Evolutionary conservation across 2,888 invertebrate species (phyloP).

Genomic region (Latrodectus elegans): DNA sequence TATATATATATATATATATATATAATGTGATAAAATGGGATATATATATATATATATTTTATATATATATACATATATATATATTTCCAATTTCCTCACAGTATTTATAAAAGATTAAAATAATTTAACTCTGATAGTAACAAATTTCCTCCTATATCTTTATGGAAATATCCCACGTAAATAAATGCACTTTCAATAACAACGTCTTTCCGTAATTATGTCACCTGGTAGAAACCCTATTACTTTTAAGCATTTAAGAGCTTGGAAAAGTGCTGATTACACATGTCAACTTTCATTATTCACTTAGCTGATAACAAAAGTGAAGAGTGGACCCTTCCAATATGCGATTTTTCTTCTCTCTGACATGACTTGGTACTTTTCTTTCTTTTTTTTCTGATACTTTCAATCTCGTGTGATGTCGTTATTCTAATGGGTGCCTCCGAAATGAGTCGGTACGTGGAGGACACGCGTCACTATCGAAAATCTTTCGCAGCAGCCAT

Average conservation of each 20-base stretch:
- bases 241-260: slow-evolving; percentile 62
- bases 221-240: slow-evolving; percentile 45
- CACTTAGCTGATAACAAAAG: slow-evolving; percentile 54
- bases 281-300: slow-evolving; percentile 61
- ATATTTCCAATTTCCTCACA: too few relatives aligned
- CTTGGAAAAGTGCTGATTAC: slow-evolving; percentile 58
- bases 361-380: slow-evolving; percentile 19
- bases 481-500: too few relatives aligned
- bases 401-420: slow-evolving; percentile 4
- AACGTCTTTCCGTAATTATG: slow-evolving; percentile 34
- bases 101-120: too few relatives aligned
- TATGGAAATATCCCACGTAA: not conserved
- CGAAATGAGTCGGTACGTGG: not conserved
- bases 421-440: slow-evolving; percentile 53
- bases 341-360: slow-evolving; percentile 60
- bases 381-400: slow-evolving; percentile 35
- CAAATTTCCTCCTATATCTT: not conserved
- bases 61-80: too few relatives aligned
- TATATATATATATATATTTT: too few relatives aligned
- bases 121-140: too few relatives aligned
- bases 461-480: too few relatives aligned
- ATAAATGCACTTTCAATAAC: slow-evolving; percentile 38
- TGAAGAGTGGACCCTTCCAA: slow-evolving; percentile 48
- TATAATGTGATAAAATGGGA: too few relatives aligned
- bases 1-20: too few relatives aligned